Conservation (phyloP, 2,888 invertebrate species). For the Epirrhoe alternata region DNA sequence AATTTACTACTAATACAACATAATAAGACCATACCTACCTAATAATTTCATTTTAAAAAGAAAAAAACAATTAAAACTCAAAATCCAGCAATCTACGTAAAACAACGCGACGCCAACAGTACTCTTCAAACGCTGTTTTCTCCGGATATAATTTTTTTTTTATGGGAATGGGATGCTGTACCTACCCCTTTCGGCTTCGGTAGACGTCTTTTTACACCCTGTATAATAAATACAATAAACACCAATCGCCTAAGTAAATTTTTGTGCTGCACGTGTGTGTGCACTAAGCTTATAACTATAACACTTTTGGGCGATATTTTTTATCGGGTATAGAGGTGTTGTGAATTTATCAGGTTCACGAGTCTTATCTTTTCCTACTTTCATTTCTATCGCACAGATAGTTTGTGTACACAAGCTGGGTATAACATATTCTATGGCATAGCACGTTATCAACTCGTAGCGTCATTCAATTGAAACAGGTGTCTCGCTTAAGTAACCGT, state of each 20-base stretch:
- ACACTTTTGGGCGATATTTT: slow-evolving; percentile 7
- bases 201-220: too few relatives aligned
- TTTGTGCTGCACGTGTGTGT: slow-evolving; percentile 28
- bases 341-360: not conserved
- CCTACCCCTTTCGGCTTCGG: too few relatives aligned
- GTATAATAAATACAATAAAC: too few relatives aligned
- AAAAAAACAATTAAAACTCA: too few relatives aligned
- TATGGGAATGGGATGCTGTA: too few relatives aligned
- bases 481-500: slow-evolving; percentile 25
- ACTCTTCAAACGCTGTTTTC: too few relatives aligned
- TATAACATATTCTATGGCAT: slow-evolving; percentile 23
- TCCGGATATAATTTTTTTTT: too few relatives aligned
- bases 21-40: too few relatives aligned
- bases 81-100: too few relatives aligned
- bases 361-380: slow-evolving; percentile 32
- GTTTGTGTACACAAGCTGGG: slow-evolving; percentile 30
- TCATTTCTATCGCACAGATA: slow-evolving; percentile 46
- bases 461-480: slow-evolving; percentile 47
- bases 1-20: too few relatives aligned
- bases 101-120: too few relatives aligned
- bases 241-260: not conserved
- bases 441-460: slow-evolving; percentile 39
- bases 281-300: slow-evolving; percentile 30
- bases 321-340: not conserved
- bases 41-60: too few relatives aligned